phyloP scores from a whole-genome alignment of 2,888 invertebrate genomes.

The Cephus rjabovi region DNA sequence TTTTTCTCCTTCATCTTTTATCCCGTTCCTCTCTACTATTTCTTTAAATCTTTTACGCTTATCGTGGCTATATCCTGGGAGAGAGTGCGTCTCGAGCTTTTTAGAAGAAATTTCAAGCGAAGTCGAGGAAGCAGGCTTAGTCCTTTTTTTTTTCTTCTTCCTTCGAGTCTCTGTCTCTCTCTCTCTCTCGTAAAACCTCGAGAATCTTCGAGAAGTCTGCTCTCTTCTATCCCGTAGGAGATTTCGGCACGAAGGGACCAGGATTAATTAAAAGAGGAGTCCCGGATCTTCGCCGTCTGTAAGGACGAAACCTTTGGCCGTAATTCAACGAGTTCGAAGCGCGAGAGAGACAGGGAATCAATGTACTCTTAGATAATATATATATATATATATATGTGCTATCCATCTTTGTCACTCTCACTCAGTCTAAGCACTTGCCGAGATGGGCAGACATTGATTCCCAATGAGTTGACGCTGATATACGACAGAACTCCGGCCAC shows the following conservation, averaged over 20 bases:
- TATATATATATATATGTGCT: background rate
- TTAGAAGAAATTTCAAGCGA: background rate
- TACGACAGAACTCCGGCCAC: constrained; percentile 31
- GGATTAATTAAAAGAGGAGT: constrained; percentile 46
- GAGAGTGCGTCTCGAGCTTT: no score
- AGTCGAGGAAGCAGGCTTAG: background rate
- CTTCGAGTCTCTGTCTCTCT: background rate
- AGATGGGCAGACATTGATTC: constrained; percentile 38
- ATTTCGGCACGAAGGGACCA: constrained; percentile 17
- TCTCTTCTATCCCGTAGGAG: constrained; percentile 29
- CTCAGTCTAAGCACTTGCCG: background rate
- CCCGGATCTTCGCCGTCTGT: constrained; percentile 5
- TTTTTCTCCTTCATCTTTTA: background rate
- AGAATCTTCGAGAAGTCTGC: constrained; percentile 13
- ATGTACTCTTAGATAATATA: constrained; percentile 12
- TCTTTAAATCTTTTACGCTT: background rate
- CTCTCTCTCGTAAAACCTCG: background rate
- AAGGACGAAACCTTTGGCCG: constrained; percentile 37
- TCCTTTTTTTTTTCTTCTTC: background rate
- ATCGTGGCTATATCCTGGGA: no score
- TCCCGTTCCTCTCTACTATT: background rate
- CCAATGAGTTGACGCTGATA: constrained; percentile 41
- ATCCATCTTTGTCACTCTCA: background rate
- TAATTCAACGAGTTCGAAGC: constrained; percentile 25
- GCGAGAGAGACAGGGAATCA: constrained; percentile 3